A percentile compares a stretch with the other conserved stretches of the same genome.
These are phyloP conservation scores for Grantiella picta DNA, from an alignment of 2,113 vertebrate species.

Conservation along the genomic window DNA sequence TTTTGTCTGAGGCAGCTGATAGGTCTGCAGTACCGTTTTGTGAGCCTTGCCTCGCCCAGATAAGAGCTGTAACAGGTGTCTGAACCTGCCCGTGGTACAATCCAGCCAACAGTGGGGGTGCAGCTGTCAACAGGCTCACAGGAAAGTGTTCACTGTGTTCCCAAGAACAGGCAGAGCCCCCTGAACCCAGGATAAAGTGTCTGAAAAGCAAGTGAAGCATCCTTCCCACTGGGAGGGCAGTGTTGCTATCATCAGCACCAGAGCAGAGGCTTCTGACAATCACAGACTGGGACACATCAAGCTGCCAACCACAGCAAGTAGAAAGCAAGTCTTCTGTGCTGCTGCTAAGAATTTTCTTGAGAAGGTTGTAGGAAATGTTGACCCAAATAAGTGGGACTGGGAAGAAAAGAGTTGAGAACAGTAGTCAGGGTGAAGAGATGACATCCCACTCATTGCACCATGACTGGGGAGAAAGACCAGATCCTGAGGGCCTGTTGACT, in stretches of 20 bases:
- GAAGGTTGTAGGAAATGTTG: neutral
- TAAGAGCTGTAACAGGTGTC: neutral
- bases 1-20: neutral
- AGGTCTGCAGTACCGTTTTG: neutral
- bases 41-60: neutral
- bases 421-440: neutral
- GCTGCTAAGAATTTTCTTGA: neutral
- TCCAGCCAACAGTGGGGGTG: neutral
- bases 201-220: neutral
- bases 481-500: neutral
- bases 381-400: neutral
- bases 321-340: neutral
- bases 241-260: neutral
- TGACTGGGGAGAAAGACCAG: neutral
- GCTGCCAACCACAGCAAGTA: neutral
- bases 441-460: neutral
- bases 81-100: neutral
- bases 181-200: rapidly evolving
- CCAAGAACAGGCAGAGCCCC: neutral
- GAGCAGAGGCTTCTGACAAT: rapidly evolving
- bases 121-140: neutral
- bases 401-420: neutral
- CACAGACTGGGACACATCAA: neutral
- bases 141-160: neutral
- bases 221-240: neutral